Percentiles rank a stretch among this genome's conserved stretches.
Conservation (phyloP, 2,113 vertebrate species). For the Campylomormyrus numenius region DNA sequence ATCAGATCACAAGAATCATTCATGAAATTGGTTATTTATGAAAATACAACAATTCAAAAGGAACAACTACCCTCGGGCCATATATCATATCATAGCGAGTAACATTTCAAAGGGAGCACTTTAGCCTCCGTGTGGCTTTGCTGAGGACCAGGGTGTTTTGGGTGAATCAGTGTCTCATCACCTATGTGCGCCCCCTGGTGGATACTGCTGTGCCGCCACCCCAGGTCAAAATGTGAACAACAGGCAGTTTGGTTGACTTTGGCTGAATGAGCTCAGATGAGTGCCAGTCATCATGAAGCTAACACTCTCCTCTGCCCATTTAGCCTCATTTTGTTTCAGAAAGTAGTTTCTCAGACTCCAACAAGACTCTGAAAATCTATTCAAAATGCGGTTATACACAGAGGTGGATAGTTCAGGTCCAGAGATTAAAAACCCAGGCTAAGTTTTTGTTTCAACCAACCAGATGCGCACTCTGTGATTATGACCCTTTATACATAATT, state of each 20-base stretch:
- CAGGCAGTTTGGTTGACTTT: no score
- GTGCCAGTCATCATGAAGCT: background rate
- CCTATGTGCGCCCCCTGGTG: background rate
- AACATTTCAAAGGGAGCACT: background rate
- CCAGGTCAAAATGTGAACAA: background rate
- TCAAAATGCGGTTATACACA: background rate
- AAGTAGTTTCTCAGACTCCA: background rate
- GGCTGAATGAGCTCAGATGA: background rate
- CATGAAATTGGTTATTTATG: background rate
- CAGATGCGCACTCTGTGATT: no score
- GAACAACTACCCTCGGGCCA: background rate
- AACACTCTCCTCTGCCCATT: background rate
- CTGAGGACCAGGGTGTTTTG: background rate
- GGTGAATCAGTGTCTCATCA: background rate
- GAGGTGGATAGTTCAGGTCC: no score
- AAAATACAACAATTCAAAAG: background rate
- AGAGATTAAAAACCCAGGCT: no score
- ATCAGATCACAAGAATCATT: background rate
- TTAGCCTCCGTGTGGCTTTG: background rate
- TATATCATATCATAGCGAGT: background rate
- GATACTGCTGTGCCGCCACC: background rate
- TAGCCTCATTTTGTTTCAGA: background rate
- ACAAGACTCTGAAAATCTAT: background rate
- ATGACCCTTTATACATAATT: no score
- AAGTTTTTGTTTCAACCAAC: no score